These are phyloP conservation scores for Gortyna flavago DNA, from an alignment of 2,888 invertebrate genomes.

Conservation along the genomic window DNA sequence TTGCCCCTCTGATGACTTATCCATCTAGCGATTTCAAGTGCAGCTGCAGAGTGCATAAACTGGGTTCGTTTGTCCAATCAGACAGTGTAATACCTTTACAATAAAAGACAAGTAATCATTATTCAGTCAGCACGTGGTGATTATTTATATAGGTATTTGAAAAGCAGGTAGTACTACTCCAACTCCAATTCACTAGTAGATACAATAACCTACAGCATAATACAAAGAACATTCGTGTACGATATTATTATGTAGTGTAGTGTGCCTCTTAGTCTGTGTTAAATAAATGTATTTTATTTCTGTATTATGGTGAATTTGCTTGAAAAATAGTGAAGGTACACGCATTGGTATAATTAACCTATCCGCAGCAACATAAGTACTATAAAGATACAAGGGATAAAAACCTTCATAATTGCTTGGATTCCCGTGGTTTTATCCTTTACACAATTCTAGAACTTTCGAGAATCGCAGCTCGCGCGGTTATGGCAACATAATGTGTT, in stretches of 20 bases:
- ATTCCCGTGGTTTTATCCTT: background rate
- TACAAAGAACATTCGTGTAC: too few relatives aligned
- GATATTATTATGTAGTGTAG: too few relatives aligned
- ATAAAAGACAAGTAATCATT: background rate
- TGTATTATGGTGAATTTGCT: background rate
- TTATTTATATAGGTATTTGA: background rate
- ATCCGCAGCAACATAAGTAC: background rate
- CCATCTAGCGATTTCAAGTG: background rate
- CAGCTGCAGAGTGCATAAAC: background rate
- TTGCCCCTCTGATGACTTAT: too few relatives aligned
- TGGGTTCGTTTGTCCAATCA: background rate
- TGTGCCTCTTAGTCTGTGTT: too few relatives aligned
- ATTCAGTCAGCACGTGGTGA: background rate
- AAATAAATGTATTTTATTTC: background rate
- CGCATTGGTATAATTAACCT: background rate
- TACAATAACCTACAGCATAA: too few relatives aligned
- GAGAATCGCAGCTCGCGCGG: slow-evolving; percentile 10
- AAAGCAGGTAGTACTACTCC: too few relatives aligned
- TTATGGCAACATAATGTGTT: slow-evolving; percentile 14
- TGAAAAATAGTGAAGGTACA: too few relatives aligned
- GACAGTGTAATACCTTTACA: background rate
- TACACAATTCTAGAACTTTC: slow-evolving; percentile 24
- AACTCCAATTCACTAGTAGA: too few relatives aligned
- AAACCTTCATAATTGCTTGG: background rate
- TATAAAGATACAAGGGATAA: background rate